These are phyloP conservation scores for Pollenia amentaria DNA, from an alignment of 2,888 invertebrate genomes.

Conservation along the genomic window DNA sequence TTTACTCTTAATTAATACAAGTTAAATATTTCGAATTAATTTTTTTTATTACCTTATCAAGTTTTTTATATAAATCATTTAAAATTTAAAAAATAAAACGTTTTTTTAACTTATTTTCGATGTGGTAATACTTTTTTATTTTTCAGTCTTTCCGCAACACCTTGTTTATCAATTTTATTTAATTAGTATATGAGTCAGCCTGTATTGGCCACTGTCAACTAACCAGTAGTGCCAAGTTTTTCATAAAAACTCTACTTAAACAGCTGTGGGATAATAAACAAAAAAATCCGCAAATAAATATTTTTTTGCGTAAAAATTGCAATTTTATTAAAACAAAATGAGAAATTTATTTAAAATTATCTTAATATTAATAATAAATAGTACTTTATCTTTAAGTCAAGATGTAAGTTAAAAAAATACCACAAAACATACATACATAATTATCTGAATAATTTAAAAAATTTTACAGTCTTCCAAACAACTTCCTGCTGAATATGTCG, in stretches of 20 bases:
- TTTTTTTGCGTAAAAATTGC: background rate
- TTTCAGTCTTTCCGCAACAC: no score
- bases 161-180: no score
- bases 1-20: no score
- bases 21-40: no score
- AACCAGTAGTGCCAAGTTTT: conserved; percentile 15
- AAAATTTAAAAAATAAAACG: no score
- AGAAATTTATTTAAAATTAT: background rate
- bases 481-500: conserved; percentile 81
- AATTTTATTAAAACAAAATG: conserved; percentile 20
- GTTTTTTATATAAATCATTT: no score
- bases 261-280: conserved; percentile 2
- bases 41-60: no score
- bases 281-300: background rate
- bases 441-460: no score
- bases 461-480: conserved; percentile 54
- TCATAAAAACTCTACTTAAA: background rate
- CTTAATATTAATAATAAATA: conserved; percentile 30
- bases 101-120: no score
- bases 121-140: no score
- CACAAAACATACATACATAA: no score
- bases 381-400: conserved; percentile 14
- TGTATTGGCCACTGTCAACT: no score
- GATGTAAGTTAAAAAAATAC: conserved; percentile 37
- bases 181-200: background rate